Percentiles rank a stretch among this genome's conserved stretches.
These are phyloP conservation scores for Guaruba guarouba DNA, from an alignment of 2,113 vertebrate genomes.

Conservation along the genomic window DNA sequence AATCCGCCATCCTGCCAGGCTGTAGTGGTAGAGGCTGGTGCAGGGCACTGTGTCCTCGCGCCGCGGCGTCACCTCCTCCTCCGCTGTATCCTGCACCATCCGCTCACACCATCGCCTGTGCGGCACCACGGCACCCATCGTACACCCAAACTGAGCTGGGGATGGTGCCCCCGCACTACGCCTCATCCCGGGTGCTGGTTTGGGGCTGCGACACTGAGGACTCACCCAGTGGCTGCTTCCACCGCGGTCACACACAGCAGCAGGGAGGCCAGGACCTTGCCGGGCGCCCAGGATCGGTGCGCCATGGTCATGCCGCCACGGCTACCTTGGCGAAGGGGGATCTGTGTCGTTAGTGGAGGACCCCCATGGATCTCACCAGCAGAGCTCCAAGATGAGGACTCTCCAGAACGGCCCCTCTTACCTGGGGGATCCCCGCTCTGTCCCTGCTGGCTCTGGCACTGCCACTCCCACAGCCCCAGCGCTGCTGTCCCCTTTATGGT, in stretches of 20 bases:
- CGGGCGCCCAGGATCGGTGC: neutral
- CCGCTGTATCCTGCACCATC: constrained; percentile 60
- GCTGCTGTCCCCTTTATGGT: neutral
- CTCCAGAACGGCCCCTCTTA: neutral
- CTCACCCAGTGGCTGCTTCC: constrained; percentile 72
- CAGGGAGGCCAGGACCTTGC: neutral
- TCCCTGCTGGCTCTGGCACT: neutral
- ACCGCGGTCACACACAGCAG: constrained; percentile 48
- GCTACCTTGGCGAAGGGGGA: too few relatives aligned
- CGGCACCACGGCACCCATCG: rapidly evolving
- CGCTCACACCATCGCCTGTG: constrained; percentile 84
- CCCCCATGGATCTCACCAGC: neutral
- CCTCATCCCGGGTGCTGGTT: rapidly evolving
- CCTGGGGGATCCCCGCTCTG: neutral
- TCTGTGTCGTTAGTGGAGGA: neutral
- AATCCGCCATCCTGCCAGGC: constrained; percentile 80
- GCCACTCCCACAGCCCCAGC: neutral
- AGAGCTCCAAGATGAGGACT: neutral
- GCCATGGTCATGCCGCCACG: rapidly evolving
- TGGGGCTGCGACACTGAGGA: neutral
- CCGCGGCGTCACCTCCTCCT: constrained; percentile 76
- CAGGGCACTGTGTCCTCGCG: constrained; percentile 81
- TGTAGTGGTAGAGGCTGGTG: constrained; percentile 80
- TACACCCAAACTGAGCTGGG: too few relatives aligned
- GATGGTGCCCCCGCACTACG: rapidly evolving